A percentile compares a stretch with the other conserved stretches of the same genome.
Evolutionary conservation across 2,113 vertebrate species (phyloP).

Genomic region (Syrrhaptes paradoxus): DNA sequence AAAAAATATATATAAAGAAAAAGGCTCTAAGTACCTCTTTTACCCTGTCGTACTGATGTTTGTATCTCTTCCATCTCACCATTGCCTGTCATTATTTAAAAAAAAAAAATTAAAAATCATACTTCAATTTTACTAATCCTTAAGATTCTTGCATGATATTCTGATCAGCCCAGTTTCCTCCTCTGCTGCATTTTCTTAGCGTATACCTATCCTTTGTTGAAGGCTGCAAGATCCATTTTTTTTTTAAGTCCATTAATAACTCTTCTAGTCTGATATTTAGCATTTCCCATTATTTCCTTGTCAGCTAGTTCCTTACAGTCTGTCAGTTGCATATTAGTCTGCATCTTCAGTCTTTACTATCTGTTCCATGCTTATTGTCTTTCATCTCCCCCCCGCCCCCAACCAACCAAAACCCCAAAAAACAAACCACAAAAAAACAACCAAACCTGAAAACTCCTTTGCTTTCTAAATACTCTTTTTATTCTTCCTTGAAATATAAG

Average conservation of each 20-base stretch:
- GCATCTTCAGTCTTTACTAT: background rate
- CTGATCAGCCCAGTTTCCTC: background rate
- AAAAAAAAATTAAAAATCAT: background rate
- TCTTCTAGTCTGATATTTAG: background rate
- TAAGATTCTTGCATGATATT: background rate
- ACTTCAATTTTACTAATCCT: background rate
- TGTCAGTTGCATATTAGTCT: background rate
- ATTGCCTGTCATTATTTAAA: background rate
- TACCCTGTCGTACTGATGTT: background rate
- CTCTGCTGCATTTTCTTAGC: background rate
- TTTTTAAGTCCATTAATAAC: background rate
- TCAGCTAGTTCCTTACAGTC: background rate
- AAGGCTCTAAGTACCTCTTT: background rate
- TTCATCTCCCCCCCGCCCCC: too few relatives aligned
- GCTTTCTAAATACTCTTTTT: background rate
- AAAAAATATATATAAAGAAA: background rate
- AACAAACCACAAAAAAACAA: background rate
- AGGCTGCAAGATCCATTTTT: background rate
- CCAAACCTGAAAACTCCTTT: background rate
- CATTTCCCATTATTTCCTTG: background rate
- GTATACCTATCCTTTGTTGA: background rate
- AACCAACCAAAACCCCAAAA: too few relatives aligned
- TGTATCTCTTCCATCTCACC: background rate
- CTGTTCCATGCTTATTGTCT: background rate
- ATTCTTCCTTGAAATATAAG: background rate